A percentile compares a stretch with the other conserved stretches of the same genome.
Evolutionary conservation across 2,797 vertebrate species (phyloP).

Genomic region (Gymnopithys bicolor): DNA sequence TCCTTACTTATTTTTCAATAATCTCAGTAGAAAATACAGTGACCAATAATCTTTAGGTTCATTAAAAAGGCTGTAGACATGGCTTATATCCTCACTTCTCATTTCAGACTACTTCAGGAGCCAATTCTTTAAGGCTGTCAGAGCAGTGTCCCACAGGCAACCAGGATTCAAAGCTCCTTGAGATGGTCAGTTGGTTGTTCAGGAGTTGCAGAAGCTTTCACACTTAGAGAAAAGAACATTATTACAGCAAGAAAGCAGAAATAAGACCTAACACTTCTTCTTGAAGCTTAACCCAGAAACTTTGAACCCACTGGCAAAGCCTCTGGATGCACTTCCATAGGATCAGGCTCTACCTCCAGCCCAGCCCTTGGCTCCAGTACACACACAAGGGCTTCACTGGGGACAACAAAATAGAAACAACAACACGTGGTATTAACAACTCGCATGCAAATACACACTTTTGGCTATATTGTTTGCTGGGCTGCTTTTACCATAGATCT

Average conservation of each 20-base stretch:
- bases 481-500: constrained; percentile 18
- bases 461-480: not conserved
- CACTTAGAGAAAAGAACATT: not conserved
- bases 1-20: not conserved
- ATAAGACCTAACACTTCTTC: not conserved
- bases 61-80: not conserved
- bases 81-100: not conserved
- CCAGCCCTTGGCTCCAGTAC: not conserved
- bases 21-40: not conserved
- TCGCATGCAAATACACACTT: not conserved
- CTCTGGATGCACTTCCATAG: fast-evolving
- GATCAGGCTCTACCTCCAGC: not conserved
- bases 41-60: not conserved
- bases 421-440: fast-evolving
- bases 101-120: not conserved
- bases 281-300: not conserved
- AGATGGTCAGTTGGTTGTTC: not conserved
- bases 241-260: not conserved
- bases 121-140: not conserved
- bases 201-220: not conserved
- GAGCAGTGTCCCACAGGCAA: not conserved
- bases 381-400: not conserved
- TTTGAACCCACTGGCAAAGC: not conserved
- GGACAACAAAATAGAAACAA: not conserved
- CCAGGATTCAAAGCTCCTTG: not conserved